A percentile compares a stretch with the other conserved stretches of the same genome.
phyloP scores from a whole-genome alignment of 2,888 invertebrate genomes.

The Drosophila fulvimacula region DNA sequence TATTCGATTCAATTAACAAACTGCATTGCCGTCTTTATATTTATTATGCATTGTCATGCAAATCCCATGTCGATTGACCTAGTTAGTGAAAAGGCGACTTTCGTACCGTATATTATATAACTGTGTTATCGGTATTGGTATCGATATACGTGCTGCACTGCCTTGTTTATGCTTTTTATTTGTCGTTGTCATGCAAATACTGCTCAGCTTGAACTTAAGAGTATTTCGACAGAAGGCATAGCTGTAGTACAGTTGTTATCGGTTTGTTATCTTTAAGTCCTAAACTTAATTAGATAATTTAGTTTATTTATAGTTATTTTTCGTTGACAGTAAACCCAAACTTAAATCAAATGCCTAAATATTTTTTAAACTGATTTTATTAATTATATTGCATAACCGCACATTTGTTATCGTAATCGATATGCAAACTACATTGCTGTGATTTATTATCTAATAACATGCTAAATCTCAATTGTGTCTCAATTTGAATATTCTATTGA shows the following conservation, averaged over 20 bases:
- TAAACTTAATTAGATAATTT: no score
- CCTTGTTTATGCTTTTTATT: neutral
- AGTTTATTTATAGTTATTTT: no score
- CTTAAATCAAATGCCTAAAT: no score
- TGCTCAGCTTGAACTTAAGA: neutral
- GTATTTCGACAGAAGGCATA: neutral
- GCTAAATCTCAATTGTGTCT: neutral
- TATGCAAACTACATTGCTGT: neutral
- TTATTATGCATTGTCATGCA: conserved; percentile 8
- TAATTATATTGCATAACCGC: conserved; percentile 4
- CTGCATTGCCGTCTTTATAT: neutral
- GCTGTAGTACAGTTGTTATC: neutral
- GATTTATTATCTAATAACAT: neutral
- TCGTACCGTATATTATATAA: neutral
- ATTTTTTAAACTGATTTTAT: neutral
- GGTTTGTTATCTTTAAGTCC: neutral
- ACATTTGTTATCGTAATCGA: neutral
- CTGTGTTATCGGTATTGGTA: conserved; percentile 2
- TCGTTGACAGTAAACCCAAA: no score
- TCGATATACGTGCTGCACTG: neutral
- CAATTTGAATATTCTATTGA: neutral
- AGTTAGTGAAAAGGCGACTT: neutral
- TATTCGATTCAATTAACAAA: conserved; percentile 10
- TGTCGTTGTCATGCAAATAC: neutral
- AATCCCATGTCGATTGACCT: conserved; percentile 1